These are phyloP conservation scores for Ardeotis arabs DNA, from an alignment of 2,113 vertebrate genomes.

Conservation along the genomic window DNA sequence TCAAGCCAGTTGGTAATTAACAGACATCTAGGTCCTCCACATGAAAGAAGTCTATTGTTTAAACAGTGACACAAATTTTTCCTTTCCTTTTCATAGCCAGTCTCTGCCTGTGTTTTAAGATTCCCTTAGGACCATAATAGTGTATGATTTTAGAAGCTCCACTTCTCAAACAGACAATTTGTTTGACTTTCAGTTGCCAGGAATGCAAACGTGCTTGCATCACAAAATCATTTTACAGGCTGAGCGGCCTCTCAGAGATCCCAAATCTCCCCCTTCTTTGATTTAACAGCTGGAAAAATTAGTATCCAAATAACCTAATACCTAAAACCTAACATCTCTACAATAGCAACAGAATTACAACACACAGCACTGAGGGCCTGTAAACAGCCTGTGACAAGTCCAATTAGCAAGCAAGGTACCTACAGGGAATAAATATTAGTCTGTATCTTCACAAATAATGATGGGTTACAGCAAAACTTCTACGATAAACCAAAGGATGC, in stretches of 20 bases:
- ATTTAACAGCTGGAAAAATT: not conserved
- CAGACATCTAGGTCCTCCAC: slow-evolving; percentile 56
- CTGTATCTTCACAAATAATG: not conserved
- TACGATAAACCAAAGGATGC: not conserved
- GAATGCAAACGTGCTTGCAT: not conserved
- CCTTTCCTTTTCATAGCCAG: slow-evolving; percentile 20
- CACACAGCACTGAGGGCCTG: not conserved
- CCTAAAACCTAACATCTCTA: not conserved
- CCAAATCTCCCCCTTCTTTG: not conserved
- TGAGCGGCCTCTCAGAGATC: not conserved
- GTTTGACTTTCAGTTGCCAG: slow-evolving; percentile 4
- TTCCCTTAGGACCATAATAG: slow-evolving; percentile 22
- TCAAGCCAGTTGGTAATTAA: slow-evolving; percentile 59
- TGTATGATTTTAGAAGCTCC: not conserved
- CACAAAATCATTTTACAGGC: not conserved
- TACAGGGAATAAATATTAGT: not conserved
- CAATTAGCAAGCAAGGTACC: not conserved
- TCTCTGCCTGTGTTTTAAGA: slow-evolving; percentile 39
- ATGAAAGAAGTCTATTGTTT: slow-evolving; percentile 64
- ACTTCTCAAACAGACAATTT: not conserved
- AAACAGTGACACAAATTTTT: slow-evolving; percentile 51
- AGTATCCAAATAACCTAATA: not conserved
- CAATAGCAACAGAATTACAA: not conserved
- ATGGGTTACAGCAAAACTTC: not conserved
- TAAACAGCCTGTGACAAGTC: not conserved